These are phyloP conservation scores for Apodemia mormo DNA, from an alignment of 2,888 invertebrate species.

Conservation along the genomic window DNA sequence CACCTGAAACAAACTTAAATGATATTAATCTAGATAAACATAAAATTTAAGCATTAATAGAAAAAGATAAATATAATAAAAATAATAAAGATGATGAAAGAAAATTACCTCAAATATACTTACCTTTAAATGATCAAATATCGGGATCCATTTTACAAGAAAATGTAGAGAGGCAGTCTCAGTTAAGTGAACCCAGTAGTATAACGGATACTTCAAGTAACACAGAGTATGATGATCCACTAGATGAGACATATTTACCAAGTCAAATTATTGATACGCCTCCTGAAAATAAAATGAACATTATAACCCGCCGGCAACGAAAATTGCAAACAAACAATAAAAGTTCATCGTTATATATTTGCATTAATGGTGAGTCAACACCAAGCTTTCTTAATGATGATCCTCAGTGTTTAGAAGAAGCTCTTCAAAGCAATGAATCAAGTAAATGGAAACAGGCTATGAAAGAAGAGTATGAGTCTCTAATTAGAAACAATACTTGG, in stretches of 20 bases:
- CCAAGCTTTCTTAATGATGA: slow-evolving; percentile 21
- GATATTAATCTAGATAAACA: slow-evolving; percentile 9
- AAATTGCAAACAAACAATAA: slow-evolving; percentile 5
- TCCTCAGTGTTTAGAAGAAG: slow-evolving; percentile 19
- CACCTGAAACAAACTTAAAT: slow-evolving; percentile 20
- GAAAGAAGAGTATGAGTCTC: slow-evolving; percentile 23
- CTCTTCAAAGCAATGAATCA: slow-evolving; percentile 30
- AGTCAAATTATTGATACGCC: background rate
- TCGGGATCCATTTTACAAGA: background rate
- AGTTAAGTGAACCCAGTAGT: background rate
- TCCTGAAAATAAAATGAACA: background rate
- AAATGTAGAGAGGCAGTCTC: background rate
- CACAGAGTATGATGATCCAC: background rate
- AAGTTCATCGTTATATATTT: slow-evolving; percentile 21
- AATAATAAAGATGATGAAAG: background rate
- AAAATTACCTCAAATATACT: background rate
- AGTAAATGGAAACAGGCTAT: slow-evolving; percentile 32
- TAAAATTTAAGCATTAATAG: too few species aligned
- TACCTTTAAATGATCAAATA: background rate
- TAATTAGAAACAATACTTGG: slow-evolving; percentile 24
- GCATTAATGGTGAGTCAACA: slow-evolving; percentile 20
- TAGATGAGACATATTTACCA: slow-evolving; percentile 2
- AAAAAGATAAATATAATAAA: slow-evolving; percentile 1
- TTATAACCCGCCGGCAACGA: background rate
- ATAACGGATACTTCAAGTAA: background rate